A percentile compares a stretch with the other conserved stretches of the same genome.
These are phyloP conservation scores for Smittia sp. DNA, from an alignment of 2,888 invertebrate genomes.

Conservation along the genomic window DNA sequence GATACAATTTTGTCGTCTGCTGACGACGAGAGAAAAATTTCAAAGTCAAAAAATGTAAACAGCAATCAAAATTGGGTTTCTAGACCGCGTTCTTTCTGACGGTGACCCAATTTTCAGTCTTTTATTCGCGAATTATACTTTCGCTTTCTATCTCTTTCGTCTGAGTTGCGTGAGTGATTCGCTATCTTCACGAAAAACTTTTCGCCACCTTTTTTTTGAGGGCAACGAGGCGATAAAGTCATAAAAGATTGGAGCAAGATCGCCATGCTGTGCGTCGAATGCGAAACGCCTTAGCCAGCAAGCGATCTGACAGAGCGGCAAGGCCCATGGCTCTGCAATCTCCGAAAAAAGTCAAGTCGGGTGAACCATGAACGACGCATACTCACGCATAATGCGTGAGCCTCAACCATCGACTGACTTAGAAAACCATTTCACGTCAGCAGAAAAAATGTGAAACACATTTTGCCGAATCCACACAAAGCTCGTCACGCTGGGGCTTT, in stretches of 20 bases:
- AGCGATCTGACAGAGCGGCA: no score
- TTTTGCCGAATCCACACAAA: neutral
- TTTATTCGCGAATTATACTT: constrained; percentile 26
- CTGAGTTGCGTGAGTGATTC: neutral
- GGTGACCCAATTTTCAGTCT: constrained; percentile 38
- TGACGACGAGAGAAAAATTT: neutral
- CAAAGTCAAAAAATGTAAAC: constrained; percentile 21
- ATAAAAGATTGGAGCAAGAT: no score
- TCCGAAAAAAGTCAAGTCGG: neutral
- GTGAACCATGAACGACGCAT: neutral
- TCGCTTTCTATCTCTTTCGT: constrained; percentile 29
- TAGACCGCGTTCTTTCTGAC: constrained; percentile 40
- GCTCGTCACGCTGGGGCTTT: no score
- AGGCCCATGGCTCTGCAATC: no score
- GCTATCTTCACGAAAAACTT: no score
- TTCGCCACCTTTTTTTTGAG: no score
- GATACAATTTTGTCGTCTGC: neutral
- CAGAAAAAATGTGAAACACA: neutral
- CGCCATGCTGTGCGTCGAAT: no score
- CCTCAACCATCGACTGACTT: constrained; percentile 1
- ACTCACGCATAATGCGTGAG: constrained; percentile 12
- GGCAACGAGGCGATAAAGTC: no score
- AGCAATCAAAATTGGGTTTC: constrained; percentile 36
- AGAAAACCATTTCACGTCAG: neutral
- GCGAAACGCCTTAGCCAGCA: no score